Evolutionary conservation across 2,113 vertebrate species (phyloP).

Genomic region (Laticauda colubrina): DNA sequence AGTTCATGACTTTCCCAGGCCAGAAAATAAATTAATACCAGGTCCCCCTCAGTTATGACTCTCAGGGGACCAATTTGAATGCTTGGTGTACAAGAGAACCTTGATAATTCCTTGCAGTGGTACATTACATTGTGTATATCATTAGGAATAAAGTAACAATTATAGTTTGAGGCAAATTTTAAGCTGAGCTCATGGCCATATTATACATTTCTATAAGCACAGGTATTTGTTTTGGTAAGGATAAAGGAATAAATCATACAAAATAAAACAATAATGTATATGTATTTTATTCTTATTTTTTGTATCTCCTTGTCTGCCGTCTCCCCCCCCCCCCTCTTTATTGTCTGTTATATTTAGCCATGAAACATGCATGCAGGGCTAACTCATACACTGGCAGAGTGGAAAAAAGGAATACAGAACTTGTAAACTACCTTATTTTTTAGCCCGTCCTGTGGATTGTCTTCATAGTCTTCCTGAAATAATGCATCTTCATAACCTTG

Average conservation of each 20-base stretch:
- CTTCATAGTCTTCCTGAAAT: constrained; percentile 68
- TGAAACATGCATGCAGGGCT: constrained; percentile 27
- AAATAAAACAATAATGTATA: background rate
- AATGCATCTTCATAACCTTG: constrained; percentile 62
- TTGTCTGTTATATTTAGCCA: constrained; percentile 4
- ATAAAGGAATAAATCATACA: constrained; percentile 24
- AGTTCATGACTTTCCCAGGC: background rate
- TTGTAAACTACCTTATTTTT: constrained; percentile 69
- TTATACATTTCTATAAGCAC: background rate
- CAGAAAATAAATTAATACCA: background rate
- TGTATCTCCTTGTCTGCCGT: constrained; percentile 13
- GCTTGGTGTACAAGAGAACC: background rate
- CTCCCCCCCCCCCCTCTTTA: constrained; percentile 15
- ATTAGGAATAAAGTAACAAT: background rate
- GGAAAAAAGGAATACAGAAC: constrained; percentile 39
- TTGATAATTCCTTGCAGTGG: background rate
- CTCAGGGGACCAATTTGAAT: background rate
- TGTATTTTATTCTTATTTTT: constrained; percentile 45
- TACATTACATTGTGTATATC: background rate
- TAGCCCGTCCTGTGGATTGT: constrained; percentile 63
- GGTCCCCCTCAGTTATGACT: background rate
- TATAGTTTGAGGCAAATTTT: background rate
- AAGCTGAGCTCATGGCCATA: background rate
- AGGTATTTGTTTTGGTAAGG: background rate
- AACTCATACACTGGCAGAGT: constrained; percentile 25